Evolutionary conservation across 2,113 vertebrate species (phyloP).

Genomic region (Callaeas wilsoni): DNA sequence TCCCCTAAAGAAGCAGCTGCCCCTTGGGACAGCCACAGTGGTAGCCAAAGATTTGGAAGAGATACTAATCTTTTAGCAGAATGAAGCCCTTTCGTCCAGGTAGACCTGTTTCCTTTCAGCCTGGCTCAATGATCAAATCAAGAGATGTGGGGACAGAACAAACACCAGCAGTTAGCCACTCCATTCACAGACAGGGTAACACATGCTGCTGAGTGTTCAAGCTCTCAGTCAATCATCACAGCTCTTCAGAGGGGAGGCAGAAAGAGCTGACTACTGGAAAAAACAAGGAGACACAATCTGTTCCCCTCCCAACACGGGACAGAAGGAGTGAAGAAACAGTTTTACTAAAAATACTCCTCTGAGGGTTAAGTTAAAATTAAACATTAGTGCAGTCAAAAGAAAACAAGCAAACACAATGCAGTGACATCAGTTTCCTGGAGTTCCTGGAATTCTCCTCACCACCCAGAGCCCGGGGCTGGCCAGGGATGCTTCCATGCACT

Average conservation of each 20-base stretch:
- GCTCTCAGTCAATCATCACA: neutral
- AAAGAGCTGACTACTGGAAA: constrained; percentile 12
- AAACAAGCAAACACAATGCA: constrained; percentile 23
- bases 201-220: neutral
- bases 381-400: constrained; percentile 4
- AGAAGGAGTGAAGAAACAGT: neutral
- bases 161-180: neutral
- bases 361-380: constrained; percentile 64
- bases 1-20: neutral
- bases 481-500: neutral
- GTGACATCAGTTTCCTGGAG: constrained; percentile 30
- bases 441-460: constrained; percentile 25
- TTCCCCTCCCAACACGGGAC: neutral
- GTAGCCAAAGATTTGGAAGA: neutral
- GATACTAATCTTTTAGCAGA: neutral
- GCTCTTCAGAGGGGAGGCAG: neutral
- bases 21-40: neutral
- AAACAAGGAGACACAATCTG: neutral
- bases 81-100: neutral
- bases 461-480: neutral
- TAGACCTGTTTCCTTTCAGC: neutral
- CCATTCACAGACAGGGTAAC: neutral
- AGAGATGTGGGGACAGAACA: neutral
- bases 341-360: constrained; percentile 48
- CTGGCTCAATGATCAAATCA: neutral